Conservation (phyloP, 2,797 vertebrate genomes). For the Oryzias sinensis region DNA sequence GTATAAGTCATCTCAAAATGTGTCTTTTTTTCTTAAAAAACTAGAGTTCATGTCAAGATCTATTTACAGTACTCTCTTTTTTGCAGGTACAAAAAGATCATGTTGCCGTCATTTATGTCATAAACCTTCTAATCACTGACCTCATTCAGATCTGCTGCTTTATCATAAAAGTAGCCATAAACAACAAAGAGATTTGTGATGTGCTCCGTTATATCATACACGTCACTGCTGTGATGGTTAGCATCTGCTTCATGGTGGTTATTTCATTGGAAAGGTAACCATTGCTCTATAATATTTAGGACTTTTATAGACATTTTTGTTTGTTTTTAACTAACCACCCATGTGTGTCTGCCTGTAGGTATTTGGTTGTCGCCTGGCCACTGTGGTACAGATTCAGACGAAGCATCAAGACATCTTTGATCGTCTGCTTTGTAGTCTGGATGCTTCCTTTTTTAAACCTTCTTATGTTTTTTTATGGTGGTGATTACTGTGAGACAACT, state of each 20-base stretch:
- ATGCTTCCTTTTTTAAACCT: rapidly evolving
- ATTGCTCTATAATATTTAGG: not conserved
- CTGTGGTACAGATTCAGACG: conserved; percentile 3
- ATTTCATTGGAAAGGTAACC: conserved; percentile 18
- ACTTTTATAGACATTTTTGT: not conserved
- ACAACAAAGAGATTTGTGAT: rapidly evolving
- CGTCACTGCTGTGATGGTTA: rapidly evolving
- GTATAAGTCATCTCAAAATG: too few relatives aligned
- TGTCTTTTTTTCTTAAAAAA: too few relatives aligned
- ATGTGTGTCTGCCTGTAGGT: conserved; percentile 5
- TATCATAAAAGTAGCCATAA: not conserved
- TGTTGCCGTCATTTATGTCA: not conserved
- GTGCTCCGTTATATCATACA: rapidly evolving
- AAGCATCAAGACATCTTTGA: not conserved
- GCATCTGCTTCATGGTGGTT: conserved; percentile 6
- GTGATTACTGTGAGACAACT: rapidly evolving
- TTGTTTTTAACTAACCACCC: not conserved
- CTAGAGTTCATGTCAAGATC: too few relatives aligned
- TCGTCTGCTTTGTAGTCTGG: conserved; percentile 1
- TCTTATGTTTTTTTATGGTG: not conserved
- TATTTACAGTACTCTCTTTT: not conserved
- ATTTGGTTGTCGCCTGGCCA: conserved; percentile 5
- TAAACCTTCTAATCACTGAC: conserved; percentile 24
- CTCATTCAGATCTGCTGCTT: conserved; percentile 18
- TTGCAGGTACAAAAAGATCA: conserved; percentile 10